Conservation (phyloP, 2,113 vertebrate genomes). For the Ranitomeya variabilis region DNA sequence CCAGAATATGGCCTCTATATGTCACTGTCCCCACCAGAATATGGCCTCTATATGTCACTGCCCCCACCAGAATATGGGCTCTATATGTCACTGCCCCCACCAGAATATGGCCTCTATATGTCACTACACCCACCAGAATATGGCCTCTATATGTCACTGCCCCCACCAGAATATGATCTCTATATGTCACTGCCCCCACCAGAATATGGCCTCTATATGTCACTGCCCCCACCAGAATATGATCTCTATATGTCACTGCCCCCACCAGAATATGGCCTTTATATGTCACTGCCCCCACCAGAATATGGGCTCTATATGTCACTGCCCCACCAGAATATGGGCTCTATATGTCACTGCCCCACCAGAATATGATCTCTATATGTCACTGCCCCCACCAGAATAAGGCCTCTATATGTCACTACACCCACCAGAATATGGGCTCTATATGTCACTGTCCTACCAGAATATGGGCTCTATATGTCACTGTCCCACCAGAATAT, state of each 20-base stretch:
- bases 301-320: not conserved
- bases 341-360: not conserved
- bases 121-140: not conserved
- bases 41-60: not conserved
- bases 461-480: no score
- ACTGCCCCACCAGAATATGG: not conserved
- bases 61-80: not conserved
- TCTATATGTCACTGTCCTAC: no score
- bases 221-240: no score
- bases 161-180: not conserved
- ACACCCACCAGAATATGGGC: no score
- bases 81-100: not conserved
- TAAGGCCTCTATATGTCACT: no score
- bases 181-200: no score
- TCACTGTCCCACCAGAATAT: no score
- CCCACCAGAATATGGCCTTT: not conserved
- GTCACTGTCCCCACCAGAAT: not conserved
- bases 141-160: not conserved
- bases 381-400: not conserved
- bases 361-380: not conserved
- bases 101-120: not conserved
- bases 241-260: no score
- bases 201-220: no score
- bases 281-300: not conserved
- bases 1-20: no score